A percentile compares a stretch with the other conserved stretches of the same genome.
Conservation (phyloP, 2,888 invertebrate genomes). For the Cheilosia urbana region DNA sequence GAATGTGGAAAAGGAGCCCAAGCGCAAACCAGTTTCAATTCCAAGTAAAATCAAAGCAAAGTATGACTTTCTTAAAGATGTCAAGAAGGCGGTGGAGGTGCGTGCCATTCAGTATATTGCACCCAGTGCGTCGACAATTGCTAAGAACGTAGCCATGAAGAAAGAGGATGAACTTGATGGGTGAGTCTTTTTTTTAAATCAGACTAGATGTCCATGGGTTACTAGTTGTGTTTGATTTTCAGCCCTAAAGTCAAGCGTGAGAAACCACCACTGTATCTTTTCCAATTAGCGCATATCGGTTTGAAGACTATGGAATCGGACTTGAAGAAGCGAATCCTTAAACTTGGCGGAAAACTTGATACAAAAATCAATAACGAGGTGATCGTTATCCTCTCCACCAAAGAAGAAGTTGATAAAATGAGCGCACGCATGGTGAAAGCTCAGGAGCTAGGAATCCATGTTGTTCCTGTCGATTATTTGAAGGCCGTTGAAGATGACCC, state of each 20-base stretch:
- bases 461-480: conserved; percentile 91
- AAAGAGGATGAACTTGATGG: conserved; percentile 84
- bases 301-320: conserved; percentile 85
- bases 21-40: conserved; percentile 88
- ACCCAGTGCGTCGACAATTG: conserved; percentile 83
- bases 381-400: conserved; percentile 91
- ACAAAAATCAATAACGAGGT: conserved; percentile 87
- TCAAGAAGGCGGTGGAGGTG: conserved; percentile 86
- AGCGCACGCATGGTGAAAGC: conserved; percentile 87
- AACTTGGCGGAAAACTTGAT: conserved; percentile 90
- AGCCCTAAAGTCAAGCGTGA: conserved; percentile 88
- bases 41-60: conserved; percentile 86
- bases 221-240: conserved; percentile 44
- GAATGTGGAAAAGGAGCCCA: conserved; percentile 89
- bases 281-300: conserved; percentile 90
- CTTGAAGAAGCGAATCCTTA: conserved; percentile 88
- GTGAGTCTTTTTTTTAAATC: conserved; percentile 76
- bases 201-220: background rate
- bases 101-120: conserved; percentile 86
- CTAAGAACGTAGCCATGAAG: conserved; percentile 81
- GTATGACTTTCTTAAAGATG: conserved; percentile 86
- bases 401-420: conserved; percentile 88
- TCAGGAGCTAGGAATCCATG: conserved; percentile 89
- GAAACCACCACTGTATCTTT: conserved; percentile 89
- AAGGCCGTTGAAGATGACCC: conserved; percentile 87